Evolutionary conservation across 2,888 invertebrate species (phyloP), one percentile per base, ranked within the genome.

Genomic region (Amaurobius ferox): DNA sequence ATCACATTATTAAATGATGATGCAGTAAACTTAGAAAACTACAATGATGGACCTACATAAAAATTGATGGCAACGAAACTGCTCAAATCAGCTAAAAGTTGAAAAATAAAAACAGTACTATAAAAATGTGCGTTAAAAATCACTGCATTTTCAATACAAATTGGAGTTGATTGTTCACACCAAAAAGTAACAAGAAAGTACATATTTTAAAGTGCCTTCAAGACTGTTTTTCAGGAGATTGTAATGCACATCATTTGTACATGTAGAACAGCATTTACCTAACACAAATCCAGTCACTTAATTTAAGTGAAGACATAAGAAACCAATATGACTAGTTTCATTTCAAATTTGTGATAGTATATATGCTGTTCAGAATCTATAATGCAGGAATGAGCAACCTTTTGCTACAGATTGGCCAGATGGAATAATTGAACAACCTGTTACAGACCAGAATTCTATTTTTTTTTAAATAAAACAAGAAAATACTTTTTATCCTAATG

Each of bases 51-150:
- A n/a, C 1, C 26, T 29, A 29, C 13, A 64, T 1, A 64, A 64
- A 61, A 64, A 30, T 0, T 7, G 28, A 55, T 23, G 23, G 30
- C 16, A 29, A 64, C 11, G 11, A 64, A 64, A 64, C 5, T n/a
- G 23, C 16, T 44, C n/a, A 44, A 44, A 44, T 13, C n/a, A n/a
- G 44, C 16, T 11, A 13, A 44, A 16, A 44, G 9, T 55, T 5
- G 30, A 64, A 64, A 64, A 64, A 29, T 29, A 64, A 64, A 64
- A 64, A 64, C 64, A 64, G 29, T 29, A 64, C 30, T 64, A 64
- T 55, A 30, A 64, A 68, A 68, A 68, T 68, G 68, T 68, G 68
- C 68, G 68, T 68, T 68, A 35, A 68, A 68, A 19, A 68, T 26
- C 68, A 68, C 68, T 68, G 68, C 40, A 68, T 40, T 40, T 40